Conservation (phyloP, 2,113 vertebrate genomes). For the Pituophis catenifer region DNA sequence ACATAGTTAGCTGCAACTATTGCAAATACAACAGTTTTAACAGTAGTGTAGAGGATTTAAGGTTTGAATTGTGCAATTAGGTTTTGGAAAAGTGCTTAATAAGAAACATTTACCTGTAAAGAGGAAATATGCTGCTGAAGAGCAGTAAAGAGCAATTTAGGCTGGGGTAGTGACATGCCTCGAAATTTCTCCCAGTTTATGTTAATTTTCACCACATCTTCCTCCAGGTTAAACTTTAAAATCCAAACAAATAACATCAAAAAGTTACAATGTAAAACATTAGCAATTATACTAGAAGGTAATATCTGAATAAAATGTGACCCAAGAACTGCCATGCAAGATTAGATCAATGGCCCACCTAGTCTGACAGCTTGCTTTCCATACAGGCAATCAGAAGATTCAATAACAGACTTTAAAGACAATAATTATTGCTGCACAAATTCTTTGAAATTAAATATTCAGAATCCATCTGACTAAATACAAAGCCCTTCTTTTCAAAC, state of each 20-base stretch:
- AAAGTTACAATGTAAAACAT: conserved; percentile 28
- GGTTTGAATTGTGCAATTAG: conserved; percentile 43
- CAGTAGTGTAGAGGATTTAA: conserved; percentile 43
- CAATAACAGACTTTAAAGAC: neutral
- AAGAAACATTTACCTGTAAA: conserved; percentile 85
- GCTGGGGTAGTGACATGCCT: conserved; percentile 70
- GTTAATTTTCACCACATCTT: conserved; percentile 82
- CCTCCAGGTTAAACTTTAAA: conserved; percentile 83
- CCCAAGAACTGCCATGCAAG: neutral
- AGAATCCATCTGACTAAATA: neutral
- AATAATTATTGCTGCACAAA: neutral
- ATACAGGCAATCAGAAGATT: neutral
- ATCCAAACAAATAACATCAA: conserved; percentile 59
- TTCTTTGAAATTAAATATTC: neutral
- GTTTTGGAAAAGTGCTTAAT: conserved; percentile 32
- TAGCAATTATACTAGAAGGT: conserved; percentile 34
- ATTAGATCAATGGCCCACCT: neutral
- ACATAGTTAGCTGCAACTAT: neutral
- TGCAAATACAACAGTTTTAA: conserved; percentile 20
- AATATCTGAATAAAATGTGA: conserved; percentile 13
- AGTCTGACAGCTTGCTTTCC: neutral
- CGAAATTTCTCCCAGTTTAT: conserved; percentile 77
- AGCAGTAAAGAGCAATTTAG: conserved; percentile 72
- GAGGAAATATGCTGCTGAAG: conserved; percentile 84
- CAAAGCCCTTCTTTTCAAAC: neutral